Conservation (phyloP, 2,888 invertebrate genomes). For the Rhogogaster chlorosoma region DNA sequence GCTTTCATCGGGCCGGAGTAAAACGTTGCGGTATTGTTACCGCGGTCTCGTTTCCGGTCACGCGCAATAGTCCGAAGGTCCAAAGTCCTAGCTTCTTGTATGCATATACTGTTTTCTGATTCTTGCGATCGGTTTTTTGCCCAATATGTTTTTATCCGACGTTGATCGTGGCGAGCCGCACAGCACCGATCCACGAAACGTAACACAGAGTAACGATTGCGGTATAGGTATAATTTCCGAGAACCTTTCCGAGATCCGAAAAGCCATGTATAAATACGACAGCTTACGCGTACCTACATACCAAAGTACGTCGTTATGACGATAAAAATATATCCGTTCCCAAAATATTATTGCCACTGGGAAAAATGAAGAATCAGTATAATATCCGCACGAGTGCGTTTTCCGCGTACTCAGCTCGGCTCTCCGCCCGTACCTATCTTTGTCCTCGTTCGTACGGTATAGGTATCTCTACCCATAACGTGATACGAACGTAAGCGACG, state of each 20-base stretch:
- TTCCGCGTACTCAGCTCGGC: background rate
- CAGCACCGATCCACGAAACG: background rate
- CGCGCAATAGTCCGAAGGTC: conserved; percentile 6
- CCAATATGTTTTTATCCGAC: background rate
- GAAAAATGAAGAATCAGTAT: background rate
- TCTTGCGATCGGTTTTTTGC: background rate
- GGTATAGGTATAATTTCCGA: background rate
- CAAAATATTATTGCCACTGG: background rate
- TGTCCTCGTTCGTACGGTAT: background rate
- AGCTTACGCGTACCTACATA: background rate
- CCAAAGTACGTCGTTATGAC: background rate
- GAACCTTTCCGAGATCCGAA: background rate
- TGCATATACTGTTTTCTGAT: background rate
- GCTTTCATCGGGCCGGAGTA: background rate
- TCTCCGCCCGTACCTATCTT: background rate
- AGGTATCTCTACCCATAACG: background rate
- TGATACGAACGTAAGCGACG: conserved; percentile 16
- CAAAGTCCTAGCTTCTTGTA: background rate
- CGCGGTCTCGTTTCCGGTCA: conserved; percentile 45
- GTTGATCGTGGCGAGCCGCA: background rate
- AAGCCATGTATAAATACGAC: background rate
- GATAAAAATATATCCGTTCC: conserved; percentile 16
- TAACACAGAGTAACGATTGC: background rate
- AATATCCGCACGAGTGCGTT: conserved; percentile 13
- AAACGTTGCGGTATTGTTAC: conserved; percentile 38